Evolutionary conservation across 2,113 vertebrate genomes (phyloP), one percentile per base, ranked within the genome.

Genomic region (Zosterops pallidus): DNA sequence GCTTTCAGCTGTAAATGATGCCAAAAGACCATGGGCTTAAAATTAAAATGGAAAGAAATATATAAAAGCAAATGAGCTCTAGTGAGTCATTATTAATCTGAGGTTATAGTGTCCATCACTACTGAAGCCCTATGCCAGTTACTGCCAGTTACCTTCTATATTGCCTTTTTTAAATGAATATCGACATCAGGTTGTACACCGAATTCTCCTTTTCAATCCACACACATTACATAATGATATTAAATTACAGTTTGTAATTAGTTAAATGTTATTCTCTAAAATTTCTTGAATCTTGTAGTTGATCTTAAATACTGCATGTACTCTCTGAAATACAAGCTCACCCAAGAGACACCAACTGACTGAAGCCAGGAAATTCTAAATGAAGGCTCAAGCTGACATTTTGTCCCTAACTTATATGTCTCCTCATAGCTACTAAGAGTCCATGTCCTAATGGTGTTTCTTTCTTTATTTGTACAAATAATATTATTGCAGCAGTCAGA

Each of bases 351-450:
- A 35, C 33, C 64, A 75, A 14, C 62, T 85, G 57, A 88, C 57
- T 83, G 63, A 95, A 81, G 69, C 41, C 60, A 96, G 57, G 67
- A 96, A 95, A 95, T 95, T 91, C 67, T 92, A 84, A 93, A 29
- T 20, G 71, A 77, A 95, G 44, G 17, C 63, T 92, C 57, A 89
- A 83, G 37, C n/a, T 95, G 68, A 81, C 59, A 80, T 90, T 91
- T 86, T 88, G 63, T 63, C 60, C 49, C 78, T 60, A 77, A 86
- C 31, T 94, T 81, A 64, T 13, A 53, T 82, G 60, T 75, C 81
- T 95, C 57, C 62, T 91, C 57, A 42, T 42, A 75, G 39, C 76
- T 76, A 42, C 62, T 57, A 70, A 91, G 47, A 55, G 44, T 80
- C 55, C 26, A 65, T 6, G 24, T 76, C 82, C 50, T 94, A 89